phyloP scores from a whole-genome alignment of 1,140 invertebrate species.

The Planococcus citri region DNA sequence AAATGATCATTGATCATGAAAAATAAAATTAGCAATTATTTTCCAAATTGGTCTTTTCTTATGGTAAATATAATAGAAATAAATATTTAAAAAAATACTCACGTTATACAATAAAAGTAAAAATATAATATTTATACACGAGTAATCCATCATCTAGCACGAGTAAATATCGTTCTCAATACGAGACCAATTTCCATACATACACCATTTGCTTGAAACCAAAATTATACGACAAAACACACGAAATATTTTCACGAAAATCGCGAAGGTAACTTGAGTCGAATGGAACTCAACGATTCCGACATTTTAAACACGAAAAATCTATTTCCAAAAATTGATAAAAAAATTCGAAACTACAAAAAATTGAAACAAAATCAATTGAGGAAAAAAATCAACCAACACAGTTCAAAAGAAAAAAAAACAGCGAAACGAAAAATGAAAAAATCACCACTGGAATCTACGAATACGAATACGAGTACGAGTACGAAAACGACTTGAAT shows the following conservation, averaged over 20 bases:
- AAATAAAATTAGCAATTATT: too few species aligned
- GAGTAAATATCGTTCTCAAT: slow-evolving; percentile 10
- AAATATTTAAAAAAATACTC: background rate
- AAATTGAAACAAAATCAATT: background rate
- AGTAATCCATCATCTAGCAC: slow-evolving; percentile 6
- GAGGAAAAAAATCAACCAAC: background rate
- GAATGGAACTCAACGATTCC: slow-evolving; percentile 8
- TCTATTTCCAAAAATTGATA: background rate
- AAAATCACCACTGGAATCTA: background rate
- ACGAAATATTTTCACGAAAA: background rate
- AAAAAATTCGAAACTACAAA: background rate
- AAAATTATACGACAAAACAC: background rate
- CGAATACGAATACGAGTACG: background rate
- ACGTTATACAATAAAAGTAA: slow-evolving; percentile 10
- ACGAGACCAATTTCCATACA: background rate
- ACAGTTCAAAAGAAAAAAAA: background rate
- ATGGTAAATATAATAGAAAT: background rate
- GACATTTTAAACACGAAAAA: background rate
- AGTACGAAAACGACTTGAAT: background rate
- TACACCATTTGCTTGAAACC: background rate
- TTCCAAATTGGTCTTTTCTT: too few species aligned
- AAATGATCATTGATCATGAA: too few species aligned
- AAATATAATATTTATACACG: slow-evolving; percentile 7
- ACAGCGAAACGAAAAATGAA: background rate
- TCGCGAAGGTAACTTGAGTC: background rate